phyloP scores from a whole-genome alignment of 2,113 vertebrate genomes.

The Ramphastos sulfuratus region DNA sequence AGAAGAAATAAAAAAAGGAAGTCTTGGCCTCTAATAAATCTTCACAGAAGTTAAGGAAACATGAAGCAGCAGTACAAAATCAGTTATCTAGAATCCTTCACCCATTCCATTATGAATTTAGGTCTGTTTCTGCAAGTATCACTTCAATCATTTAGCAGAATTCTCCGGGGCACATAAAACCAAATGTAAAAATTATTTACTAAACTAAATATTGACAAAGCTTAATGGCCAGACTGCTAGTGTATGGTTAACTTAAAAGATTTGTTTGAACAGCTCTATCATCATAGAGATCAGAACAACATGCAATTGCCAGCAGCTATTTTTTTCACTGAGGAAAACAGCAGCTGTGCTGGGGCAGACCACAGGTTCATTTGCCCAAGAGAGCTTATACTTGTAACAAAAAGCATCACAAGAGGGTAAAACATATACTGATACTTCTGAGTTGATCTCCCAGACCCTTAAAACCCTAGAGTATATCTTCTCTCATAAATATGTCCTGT shows the following conservation, averaged over 20 bases:
- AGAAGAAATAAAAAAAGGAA: neutral
- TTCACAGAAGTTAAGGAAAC: neutral
- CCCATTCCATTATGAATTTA: neutral
- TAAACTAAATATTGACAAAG: slow-evolving; percentile 6
- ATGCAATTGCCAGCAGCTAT: neutral
- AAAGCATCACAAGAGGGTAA: neutral
- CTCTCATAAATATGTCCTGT: neutral
- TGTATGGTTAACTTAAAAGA: neutral
- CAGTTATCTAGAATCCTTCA: neutral
- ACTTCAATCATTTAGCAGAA: neutral
- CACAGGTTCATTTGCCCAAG: neutral
- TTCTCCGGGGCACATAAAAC: neutral
- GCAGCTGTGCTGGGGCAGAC: neutral
- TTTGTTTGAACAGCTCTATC: neutral
- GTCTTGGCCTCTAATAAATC: neutral
- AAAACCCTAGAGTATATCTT: neutral
- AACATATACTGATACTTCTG: neutral
- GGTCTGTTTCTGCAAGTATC: neutral
- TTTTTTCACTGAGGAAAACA: neutral
- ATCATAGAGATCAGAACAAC: neutral
- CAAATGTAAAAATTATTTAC: neutral
- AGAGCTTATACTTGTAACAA: accelerated
- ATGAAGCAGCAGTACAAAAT: neutral
- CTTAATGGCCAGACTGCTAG: neutral
- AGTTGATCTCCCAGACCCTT: neutral